A percentile compares a stretch with the other conserved stretches of the same genome.
Conservation (phyloP, 2,797 vertebrate genomes). For the Aulostomus chinensis region DNA sequence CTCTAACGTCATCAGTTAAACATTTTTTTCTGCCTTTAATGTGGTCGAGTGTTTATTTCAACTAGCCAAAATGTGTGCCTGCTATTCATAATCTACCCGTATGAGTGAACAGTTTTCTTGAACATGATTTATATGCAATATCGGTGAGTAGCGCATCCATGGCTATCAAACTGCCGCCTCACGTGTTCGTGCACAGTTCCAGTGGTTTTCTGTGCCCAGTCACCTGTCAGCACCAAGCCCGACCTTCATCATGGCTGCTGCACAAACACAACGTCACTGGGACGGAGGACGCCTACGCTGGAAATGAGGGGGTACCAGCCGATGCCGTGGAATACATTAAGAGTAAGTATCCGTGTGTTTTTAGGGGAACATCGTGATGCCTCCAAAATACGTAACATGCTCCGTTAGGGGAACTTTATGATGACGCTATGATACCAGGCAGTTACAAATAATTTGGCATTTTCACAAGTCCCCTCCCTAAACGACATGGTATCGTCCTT, state of each 20-base stretch:
- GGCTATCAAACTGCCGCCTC: constrained; percentile 9
- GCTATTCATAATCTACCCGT: too few relatives aligned
- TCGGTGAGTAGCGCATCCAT: too few relatives aligned
- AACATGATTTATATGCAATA: too few relatives aligned
- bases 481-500: constrained; percentile 55
- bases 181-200: constrained; percentile 23
- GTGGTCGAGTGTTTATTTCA: too few relatives aligned
- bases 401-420: rapidly evolving
- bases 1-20: too few relatives aligned
- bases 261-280: constrained; percentile 62
- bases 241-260: constrained; percentile 49
- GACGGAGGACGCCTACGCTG: not conserved
- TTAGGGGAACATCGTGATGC: too few relatives aligned
- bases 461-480: rapidly evolving
- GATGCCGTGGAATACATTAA: not conserved
- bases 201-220: constrained; percentile 4
- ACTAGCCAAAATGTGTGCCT: too few relatives aligned
- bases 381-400: rapidly evolving
- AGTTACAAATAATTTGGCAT: rapidly evolving
- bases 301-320: not conserved
- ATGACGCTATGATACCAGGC: rapidly evolving
- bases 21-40: too few relatives aligned
- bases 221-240: constrained; percentile 45
- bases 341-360: rapidly evolving
- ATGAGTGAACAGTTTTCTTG: too few relatives aligned